Evolutionary conservation across 1,140 invertebrate genomes (phyloP), one percentile per base, ranked within the genome.

Genomic region (Pseudoatta argentina): DNA sequence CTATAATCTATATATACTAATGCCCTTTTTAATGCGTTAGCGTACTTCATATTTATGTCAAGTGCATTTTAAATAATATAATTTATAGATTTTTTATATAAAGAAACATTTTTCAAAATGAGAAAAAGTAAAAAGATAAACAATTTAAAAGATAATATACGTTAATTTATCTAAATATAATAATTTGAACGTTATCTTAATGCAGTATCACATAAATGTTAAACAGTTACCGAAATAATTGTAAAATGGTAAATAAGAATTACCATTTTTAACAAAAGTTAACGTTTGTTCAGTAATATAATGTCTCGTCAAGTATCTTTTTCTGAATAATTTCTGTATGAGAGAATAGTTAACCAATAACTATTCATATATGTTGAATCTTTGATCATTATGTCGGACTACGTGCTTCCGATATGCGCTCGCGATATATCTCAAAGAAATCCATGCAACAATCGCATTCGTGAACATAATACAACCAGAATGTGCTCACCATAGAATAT

Each of bases 381-480:
- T 53, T 30, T 3, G n/a, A 30, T 12, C 39, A 61, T 18, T 14
- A 81, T 24, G 21, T 72, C 53, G 27, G 7, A 21, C 24, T 75
- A 75, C 69, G 55, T 83, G 79, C 55, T 61, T 8, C 14, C 67
- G 79, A 82, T 82, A 18, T 72, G 10, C 10, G 39, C 14, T 72
- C 3, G 79, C 55, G 55, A 73, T 51, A 59, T 51, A 4, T 30
- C 8, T 75, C 79, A 51, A 75, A 83, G 79, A 83, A 83, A 75
- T 73, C 27, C 85, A 34, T 63, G 51, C 48, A 86, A 81, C 76
- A 73, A 53, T 72, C 30, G 51, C 71, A 27, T 85, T 69, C 59
- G 71, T 77, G 81, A 88, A 30, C 76, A 59, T 77, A 61, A 51
- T 69, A 55, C 44, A 51, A 64, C 21, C 27, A 44, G 18, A 71